Conservation (phyloP, 2,888 invertebrate genomes). For the Erebia aethiops region DNA sequence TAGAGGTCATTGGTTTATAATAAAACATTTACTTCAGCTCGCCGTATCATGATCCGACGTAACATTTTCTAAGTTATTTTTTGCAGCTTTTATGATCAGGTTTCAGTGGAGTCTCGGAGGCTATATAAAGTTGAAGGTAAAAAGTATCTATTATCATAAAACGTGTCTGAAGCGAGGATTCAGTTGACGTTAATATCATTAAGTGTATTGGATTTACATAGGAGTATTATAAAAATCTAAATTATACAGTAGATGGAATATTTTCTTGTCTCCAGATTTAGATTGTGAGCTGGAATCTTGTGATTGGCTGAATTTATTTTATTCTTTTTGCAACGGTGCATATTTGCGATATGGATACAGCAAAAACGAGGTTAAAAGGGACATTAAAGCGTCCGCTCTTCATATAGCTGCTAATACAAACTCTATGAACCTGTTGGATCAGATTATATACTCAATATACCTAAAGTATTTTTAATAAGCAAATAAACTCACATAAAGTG, state of each 20-base stretch:
- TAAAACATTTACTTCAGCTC: too few species aligned
- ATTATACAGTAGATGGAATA: not conserved
- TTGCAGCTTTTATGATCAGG: conserved; percentile 6
- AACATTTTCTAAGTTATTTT: conserved; percentile 1
- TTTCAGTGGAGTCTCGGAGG: not conserved
- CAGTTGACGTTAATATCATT: conserved; percentile 6
- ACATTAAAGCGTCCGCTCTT: too few species aligned
- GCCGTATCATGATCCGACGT: not conserved
- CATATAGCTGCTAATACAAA: too few species aligned
- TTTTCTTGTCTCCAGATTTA: not conserved
- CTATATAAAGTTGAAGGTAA: conserved; percentile 26
- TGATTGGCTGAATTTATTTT: too few species aligned
- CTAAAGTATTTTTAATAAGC: too few species aligned
- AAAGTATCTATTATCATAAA: conserved; percentile 33
- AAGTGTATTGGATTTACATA: conserved; percentile 8
- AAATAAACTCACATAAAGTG: too few species aligned
- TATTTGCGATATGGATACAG: too few species aligned
- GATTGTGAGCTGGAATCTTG: not conserved
- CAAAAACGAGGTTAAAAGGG: too few species aligned
- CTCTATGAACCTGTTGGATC: too few species aligned
- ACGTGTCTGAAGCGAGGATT: conserved; percentile 21
- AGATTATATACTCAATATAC: too few species aligned
- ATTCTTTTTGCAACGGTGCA: too few species aligned
- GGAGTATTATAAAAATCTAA: not conserved
- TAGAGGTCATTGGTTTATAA: too few species aligned